phyloP scores from a whole-genome alignment of 1,140 invertebrate genomes.

The Atopsyche davidsoni region DNA sequence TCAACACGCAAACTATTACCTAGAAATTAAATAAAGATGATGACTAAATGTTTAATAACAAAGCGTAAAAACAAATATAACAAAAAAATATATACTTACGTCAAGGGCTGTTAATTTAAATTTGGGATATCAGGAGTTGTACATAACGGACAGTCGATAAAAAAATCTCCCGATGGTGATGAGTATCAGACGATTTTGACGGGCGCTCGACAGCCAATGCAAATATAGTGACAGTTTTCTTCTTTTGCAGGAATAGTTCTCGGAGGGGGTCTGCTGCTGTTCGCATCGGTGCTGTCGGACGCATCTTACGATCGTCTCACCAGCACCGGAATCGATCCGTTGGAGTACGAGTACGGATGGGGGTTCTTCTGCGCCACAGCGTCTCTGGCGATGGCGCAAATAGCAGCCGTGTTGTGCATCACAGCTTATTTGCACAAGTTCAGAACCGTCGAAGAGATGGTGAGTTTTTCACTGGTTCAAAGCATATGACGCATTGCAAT shows the following conservation, averaged over 20 bases:
- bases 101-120: too few species aligned
- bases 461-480: conserved; percentile 36
- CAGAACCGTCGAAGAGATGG: conserved; percentile 59
- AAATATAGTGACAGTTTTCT: not conserved
- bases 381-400: conserved; percentile 59
- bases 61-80: not conserved
- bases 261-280: conserved; percentile 56
- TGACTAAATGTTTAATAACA: too few species aligned
- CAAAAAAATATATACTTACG: not conserved
- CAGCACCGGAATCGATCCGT: conserved; percentile 26
- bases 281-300: conserved; percentile 58
- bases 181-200: not conserved
- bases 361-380: conserved; percentile 62
- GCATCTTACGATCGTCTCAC: conserved; percentile 33
- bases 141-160: not conserved
- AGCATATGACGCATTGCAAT: too few species aligned
- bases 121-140: too few species aligned
- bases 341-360: conserved; percentile 64
- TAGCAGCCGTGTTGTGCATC: conserved; percentile 58
- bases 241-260: conserved; percentile 54
- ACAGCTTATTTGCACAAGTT: conserved; percentile 58
- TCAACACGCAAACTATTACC: too few species aligned
- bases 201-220: not conserved
- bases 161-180: not conserved
- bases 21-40: too few species aligned